Evolutionary conservation across 2,113 vertebrate genomes (phyloP), one percentile per base, ranked within the genome.

Genomic region (Dasyurus viverrinus): DNA sequence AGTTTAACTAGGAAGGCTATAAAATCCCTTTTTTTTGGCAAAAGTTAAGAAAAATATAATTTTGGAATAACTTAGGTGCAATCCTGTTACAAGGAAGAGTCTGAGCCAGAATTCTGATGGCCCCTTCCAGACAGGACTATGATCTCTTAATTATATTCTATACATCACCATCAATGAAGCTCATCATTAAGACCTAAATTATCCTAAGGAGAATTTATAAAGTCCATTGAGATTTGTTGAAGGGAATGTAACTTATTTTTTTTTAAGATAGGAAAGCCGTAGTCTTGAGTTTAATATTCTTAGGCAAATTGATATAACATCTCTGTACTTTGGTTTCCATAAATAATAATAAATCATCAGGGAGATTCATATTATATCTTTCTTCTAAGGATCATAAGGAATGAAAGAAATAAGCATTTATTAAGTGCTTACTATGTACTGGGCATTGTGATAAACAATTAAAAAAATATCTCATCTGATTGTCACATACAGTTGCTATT

Each of bases 141-240:
- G 27, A 91, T 96, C 53, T 94, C 47, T 91, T 94, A 16, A 54
- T 91, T 76, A 48, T 23, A 23, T 91, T 96, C 96, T 94, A 91
- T 95, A 95, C 89, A 95, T 30, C 95, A 36, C 52, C n/a, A 91
- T 91, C 93, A 96, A 94, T 94, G 91, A 94, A 96, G 93, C 19
- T 92, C 14, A 94, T 95, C 90, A 97, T 48, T 95, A 50, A 97
- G 76, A 95, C 48, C 92, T 42, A 91, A 1, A 11, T 48, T 92
- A 60, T 90, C 23, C 50, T 89, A 91, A 93, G 53, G 36, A 76
- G n/a, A 84, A 22, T 84, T 84, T 84, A 84, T 84, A 84, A 84
- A 42, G 68, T 84, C 36, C n/a, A 42, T 8, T 84, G 68, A 42
- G 68, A 84, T 84, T 84, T 84, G n/a, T 84, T 42, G 42, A 84